These are phyloP conservation scores for Phycodurus eques DNA, from an alignment of 2,113 vertebrate genomes.

Conservation along the genomic window DNA sequence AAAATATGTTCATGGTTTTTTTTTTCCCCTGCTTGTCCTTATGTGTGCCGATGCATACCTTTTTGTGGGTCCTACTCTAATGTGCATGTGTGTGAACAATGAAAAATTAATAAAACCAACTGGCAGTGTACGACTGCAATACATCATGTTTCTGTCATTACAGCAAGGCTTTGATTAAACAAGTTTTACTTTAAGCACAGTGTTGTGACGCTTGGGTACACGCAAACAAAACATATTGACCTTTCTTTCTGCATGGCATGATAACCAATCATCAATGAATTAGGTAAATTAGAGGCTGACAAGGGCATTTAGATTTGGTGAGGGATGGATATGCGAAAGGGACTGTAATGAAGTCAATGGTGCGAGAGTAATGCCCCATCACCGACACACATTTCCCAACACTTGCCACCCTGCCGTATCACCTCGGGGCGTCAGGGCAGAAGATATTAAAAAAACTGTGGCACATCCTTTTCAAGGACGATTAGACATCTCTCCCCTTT, in stretches of 20 bases:
- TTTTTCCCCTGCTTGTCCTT: slow-evolving; percentile 6
- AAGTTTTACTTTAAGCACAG: slow-evolving; percentile 11
- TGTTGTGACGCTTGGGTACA: slow-evolving; percentile 58
- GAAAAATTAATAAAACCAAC: slow-evolving; percentile 53
- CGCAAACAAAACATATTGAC: slow-evolving; percentile 59
- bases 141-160: slow-evolving; percentile 24
- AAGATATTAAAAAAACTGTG: slow-evolving; percentile 67
- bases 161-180: slow-evolving; percentile 21
- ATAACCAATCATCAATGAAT: slow-evolving; percentile 75
- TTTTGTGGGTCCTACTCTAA: slow-evolving; percentile 31
- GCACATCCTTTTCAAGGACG: slow-evolving; percentile 69
- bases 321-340: slow-evolving; percentile 65
- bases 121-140: slow-evolving; percentile 38
- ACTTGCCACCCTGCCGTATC: slow-evolving; percentile 47
- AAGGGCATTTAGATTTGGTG: slow-evolving; percentile 58
- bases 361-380: slow-evolving; percentile 72
- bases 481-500: slow-evolving; percentile 62
- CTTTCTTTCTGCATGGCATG: slow-evolving; percentile 62
- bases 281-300: slow-evolving; percentile 71
- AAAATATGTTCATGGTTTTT: slow-evolving; percentile 21
- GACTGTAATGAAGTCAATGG: slow-evolving; percentile 75
- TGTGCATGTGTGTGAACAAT: slow-evolving; percentile 44
- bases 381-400: slow-evolving; percentile 38
- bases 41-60: slow-evolving; percentile 51
- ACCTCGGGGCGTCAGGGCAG: slow-evolving; percentile 62